Percentiles rank a stretch among this genome's conserved stretches.
These are phyloP conservation scores for Thaumatotibia leucotreta DNA, from an alignment of 1,140 invertebrate genomes.

Conservation along the genomic window DNA sequence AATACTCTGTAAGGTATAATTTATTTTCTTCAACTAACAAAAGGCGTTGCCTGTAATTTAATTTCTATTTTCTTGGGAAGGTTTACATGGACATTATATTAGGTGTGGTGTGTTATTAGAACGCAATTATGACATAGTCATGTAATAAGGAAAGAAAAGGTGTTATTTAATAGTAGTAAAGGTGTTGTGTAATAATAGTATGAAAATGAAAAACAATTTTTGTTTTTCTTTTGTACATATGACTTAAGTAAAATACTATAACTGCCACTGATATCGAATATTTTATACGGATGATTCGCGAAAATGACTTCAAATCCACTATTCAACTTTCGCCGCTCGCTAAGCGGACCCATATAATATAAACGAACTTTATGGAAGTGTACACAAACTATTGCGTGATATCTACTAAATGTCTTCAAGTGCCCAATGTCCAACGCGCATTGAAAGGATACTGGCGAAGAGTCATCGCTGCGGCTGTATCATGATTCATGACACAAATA, in stretches of 20 bases:
- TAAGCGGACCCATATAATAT: background rate
- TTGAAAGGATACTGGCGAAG: background rate
- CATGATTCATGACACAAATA: background rate
- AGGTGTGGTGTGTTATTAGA: background rate
- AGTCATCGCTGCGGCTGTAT: background rate
- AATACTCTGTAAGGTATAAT: background rate
- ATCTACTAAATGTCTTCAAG: background rate
- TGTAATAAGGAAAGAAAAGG: background rate
- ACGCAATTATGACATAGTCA: background rate
- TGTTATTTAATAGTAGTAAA: too few species aligned
- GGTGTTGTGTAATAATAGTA: too few species aligned
- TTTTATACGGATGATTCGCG: background rate
- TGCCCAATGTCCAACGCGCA: background rate
- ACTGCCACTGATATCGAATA: too few species aligned
- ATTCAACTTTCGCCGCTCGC: background rate
- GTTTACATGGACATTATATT: background rate
- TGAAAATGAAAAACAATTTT: too few species aligned
- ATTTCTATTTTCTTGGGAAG: background rate
- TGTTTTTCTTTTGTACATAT: too few species aligned
- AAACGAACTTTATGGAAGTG: background rate
- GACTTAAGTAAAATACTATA: too few species aligned
- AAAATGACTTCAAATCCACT: background rate
- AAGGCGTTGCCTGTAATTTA: background rate
- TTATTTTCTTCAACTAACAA: background rate
- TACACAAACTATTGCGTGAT: background rate